Conservation (phyloP, 1,140 invertebrate species). For the Hyles euphorbiae region DNA sequence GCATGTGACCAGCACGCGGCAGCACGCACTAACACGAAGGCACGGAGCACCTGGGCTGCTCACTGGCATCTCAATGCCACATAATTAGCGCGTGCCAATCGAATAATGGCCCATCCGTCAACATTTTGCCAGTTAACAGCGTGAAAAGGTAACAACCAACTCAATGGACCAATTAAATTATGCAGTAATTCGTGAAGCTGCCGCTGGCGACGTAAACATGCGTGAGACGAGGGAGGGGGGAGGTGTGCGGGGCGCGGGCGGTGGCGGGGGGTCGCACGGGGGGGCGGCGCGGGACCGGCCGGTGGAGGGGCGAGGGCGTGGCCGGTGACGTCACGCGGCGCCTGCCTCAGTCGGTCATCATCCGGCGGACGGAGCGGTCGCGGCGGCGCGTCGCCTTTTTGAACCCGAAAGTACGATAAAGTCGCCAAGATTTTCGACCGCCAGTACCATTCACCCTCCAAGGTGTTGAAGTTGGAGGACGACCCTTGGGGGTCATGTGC, state of each 20-base stretch:
- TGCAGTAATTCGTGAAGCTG: constrained; percentile 69
- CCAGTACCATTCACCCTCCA: constrained; percentile 75
- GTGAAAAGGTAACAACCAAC: constrained; percentile 67
- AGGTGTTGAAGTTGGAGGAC: constrained; percentile 76
- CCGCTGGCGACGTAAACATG: constrained; percentile 67
- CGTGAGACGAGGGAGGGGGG: constrained; percentile 48
- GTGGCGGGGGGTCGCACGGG: constrained; percentile 21
- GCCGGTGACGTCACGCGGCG: constrained; percentile 56
- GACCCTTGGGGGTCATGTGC: constrained; percentile 75
- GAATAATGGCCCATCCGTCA: constrained; percentile 52
- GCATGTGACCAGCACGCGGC: no score
- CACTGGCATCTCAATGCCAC: no score
- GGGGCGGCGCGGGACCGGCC: constrained; percentile 7
- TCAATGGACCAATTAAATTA: constrained; percentile 74
- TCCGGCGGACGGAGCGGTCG: constrained; percentile 58
- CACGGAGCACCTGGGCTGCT: no score
- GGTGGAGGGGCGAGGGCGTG: constrained; percentile 62
- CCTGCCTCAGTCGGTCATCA: constrained; percentile 60
- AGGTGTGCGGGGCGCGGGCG: constrained; percentile 36
- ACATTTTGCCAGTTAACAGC: constrained; percentile 59
- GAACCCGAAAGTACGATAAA: constrained; percentile 59
- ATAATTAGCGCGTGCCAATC: constrained; percentile 57
- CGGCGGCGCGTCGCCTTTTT: constrained; percentile 57
- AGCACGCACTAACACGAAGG: no score
- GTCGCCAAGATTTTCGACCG: constrained; percentile 75